These are phyloP conservation scores for Bombus affinis DNA, from an alignment of 1,140 invertebrate genomes.

Conservation along the genomic window DNA sequence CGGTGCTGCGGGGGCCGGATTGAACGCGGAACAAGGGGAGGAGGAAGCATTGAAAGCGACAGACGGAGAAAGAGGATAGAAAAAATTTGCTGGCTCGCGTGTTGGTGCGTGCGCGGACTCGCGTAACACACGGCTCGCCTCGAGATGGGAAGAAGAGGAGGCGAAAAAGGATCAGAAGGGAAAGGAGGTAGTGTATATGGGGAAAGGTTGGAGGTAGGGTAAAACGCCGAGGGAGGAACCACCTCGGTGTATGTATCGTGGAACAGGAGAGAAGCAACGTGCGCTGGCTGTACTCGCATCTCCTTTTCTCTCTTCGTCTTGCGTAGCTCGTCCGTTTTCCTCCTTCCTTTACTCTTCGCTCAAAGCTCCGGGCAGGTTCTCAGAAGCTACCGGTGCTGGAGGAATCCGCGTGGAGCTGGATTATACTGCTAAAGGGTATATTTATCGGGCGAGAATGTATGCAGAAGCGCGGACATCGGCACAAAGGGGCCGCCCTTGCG, in stretches of 20 bases:
- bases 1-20: conserved; percentile 25
- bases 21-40: background rate
- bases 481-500: conserved; percentile 81
- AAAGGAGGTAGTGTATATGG: conserved; percentile 10
- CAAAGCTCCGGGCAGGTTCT: conserved; percentile 69
- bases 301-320: background rate
- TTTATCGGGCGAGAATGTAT: conserved; percentile 83
- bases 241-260: background rate
- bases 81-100: conserved; percentile 60
- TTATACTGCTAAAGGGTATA: conserved; percentile 83
- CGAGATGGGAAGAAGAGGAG: background rate
- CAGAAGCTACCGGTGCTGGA: conserved; percentile 76
- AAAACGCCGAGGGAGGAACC: conserved; percentile 54
- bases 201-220: conserved; percentile 45
- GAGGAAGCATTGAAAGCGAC: background rate
- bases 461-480: conserved; percentile 81
- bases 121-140: conserved; percentile 37
- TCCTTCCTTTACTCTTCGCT: conserved; percentile 33
- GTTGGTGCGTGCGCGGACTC: conserved; percentile 46
- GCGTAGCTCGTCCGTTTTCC: background rate
- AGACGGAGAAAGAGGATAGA: conserved; percentile 51
- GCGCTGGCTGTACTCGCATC: background rate
- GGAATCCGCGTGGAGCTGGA: conserved; percentile 78
- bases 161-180: background rate
- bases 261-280: conserved; percentile 17